Percentiles rank a stretch among this genome's conserved stretches.
These are phyloP conservation scores for Anguilla obscura DNA, from an alignment of 2,797 vertebrate species.

Conservation along the genomic window DNA sequence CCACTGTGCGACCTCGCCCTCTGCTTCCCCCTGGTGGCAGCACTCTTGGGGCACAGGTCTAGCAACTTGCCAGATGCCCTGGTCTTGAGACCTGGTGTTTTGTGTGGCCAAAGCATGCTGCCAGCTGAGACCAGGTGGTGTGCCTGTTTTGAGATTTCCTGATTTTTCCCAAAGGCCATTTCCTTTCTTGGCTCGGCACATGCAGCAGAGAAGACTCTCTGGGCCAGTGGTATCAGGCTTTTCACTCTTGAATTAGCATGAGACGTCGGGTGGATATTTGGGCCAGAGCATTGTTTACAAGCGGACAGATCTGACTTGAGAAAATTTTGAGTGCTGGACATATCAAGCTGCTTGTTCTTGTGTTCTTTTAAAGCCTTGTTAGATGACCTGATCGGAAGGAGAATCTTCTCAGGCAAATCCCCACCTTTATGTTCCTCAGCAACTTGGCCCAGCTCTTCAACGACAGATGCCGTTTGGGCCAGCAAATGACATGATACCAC, in stretches of 20 bases:
- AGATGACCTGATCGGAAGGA: constrained; percentile 21
- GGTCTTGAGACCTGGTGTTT: constrained; percentile 26
- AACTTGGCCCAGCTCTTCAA: constrained; percentile 12
- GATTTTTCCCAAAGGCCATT: not conserved
- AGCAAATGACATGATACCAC: constrained; percentile 48
- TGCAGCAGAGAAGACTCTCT: constrained; percentile 23
- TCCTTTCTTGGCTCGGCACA: not conserved
- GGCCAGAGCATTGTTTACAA: constrained; percentile 32
- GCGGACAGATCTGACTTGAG: constrained; percentile 10
- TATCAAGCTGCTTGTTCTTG: not conserved
- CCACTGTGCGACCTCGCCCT: constrained; percentile 18
- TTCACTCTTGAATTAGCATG: constrained; percentile 32
- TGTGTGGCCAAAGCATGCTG: not conserved
- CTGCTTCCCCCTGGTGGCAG: constrained; percentile 10
- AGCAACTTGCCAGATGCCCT: constrained; percentile 28
- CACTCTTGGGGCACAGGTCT: constrained; percentile 13
- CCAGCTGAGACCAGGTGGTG: not conserved
- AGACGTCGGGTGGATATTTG: constrained; percentile 22
- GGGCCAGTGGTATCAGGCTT: constrained; percentile 33
- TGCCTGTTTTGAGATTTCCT: not conserved
- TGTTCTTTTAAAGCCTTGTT: not conserved
- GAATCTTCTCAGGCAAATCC: constrained; percentile 22
- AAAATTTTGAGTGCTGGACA: constrained; percentile 14
- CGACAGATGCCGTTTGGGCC: not conserved
- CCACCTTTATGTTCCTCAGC: constrained; percentile 14